These are phyloP conservation scores for Trichonephila clavata DNA, from an alignment of 1,140 invertebrate genomes.

Conservation along the genomic window DNA sequence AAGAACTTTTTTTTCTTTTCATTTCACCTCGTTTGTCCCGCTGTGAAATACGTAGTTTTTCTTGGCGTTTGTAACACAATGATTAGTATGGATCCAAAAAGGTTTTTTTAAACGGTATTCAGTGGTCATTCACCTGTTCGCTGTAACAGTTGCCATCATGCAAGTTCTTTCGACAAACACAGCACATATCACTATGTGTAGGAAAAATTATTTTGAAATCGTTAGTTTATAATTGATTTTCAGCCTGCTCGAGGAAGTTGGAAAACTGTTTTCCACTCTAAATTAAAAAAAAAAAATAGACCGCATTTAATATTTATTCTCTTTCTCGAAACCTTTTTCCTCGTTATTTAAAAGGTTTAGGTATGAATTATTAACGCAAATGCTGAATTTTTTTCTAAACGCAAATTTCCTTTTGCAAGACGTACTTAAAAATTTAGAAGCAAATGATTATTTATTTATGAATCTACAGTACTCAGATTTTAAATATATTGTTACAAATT, in stretches of 20 bases:
- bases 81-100: slow-evolving; percentile 17
- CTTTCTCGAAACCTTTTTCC: neutral
- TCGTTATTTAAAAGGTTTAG: no score
- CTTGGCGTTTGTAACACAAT: neutral
- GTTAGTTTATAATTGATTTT: neutral
- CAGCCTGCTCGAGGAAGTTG: neutral
- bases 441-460: no score
- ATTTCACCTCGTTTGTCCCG: neutral
- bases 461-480: no score
- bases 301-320: neutral
- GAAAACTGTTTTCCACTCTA: neutral
- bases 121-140: slow-evolving; percentile 2
- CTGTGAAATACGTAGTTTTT: neutral
- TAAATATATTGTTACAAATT: no score
- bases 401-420: no score
- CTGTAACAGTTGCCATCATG: neutral
- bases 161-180: neutral
- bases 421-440: no score
- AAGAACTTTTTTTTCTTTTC: neutral
- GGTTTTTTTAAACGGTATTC: neutral
- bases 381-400: no score
- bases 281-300: neutral
- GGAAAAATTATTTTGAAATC: neutral
- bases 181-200: neutral
- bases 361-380: no score